Evolutionary conservation across 1,140 invertebrate species (phyloP).

Genomic region (Pseudomyrmex flavicornis): DNA sequence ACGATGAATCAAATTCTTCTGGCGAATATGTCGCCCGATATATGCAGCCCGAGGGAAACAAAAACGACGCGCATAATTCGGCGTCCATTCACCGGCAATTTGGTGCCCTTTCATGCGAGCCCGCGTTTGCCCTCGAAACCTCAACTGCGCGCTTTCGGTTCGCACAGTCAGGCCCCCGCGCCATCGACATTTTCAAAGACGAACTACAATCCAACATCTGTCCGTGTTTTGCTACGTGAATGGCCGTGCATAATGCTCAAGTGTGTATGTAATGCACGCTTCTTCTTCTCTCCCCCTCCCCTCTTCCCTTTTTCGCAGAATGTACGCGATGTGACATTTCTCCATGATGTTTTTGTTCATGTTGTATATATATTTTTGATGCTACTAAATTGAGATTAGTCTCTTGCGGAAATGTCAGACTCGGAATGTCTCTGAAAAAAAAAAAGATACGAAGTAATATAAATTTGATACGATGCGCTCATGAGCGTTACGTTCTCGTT

Average conservation of each 20-base stretch:
- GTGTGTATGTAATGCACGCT: constrained; percentile 51
- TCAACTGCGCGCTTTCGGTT: constrained; percentile 77
- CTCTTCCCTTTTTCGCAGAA: constrained; percentile 39
- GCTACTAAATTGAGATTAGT: too few relatives aligned
- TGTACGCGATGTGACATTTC: constrained; percentile 53
- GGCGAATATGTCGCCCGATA: constrained; percentile 25
- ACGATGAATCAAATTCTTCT: constrained; percentile 48
- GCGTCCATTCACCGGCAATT: constrained; percentile 80
- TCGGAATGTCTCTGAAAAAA: too few relatives aligned
- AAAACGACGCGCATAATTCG: constrained; percentile 73
- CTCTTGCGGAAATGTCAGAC: too few relatives aligned
- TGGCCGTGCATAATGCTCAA: constrained; percentile 71
- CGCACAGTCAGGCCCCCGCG: constrained; percentile 69
- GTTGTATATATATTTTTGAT: too few relatives aligned
- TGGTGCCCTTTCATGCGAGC: constrained; percentile 73
- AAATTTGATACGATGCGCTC: neutral
- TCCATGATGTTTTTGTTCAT: neutral
- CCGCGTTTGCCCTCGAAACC: constrained; percentile 71
- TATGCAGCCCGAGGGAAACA: constrained; percentile 55
- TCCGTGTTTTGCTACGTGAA: constrained; percentile 76
- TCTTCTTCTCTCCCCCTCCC: too few relatives aligned
- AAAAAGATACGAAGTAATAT: too few relatives aligned
- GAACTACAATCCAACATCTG: constrained; percentile 80
- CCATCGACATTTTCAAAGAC: constrained; percentile 76
- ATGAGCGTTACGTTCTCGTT: constrained; percentile 53